Base-by-base conservation (phyloP, 2,797 vertebrate species). In the Crax fasciolata region DNA sequence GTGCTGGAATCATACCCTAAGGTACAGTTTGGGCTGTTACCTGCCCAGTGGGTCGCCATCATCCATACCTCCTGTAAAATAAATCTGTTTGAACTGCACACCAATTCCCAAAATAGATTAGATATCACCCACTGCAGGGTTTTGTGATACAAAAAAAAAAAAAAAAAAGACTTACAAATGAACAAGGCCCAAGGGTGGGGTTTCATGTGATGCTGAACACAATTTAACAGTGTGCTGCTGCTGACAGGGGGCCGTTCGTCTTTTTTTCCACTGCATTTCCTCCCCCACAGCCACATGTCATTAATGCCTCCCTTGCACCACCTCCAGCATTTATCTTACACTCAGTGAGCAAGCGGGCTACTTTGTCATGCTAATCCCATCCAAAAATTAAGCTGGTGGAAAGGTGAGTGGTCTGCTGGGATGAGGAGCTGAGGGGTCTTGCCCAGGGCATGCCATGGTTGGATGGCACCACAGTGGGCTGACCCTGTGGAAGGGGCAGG, bases 81-180 rank as follows among this genome's bases (percentile, higher is more conserved):
- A 88, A 84, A 92, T 84, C 63, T 93, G 57, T 80, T 77, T 77
- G 62, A 92, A 80, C 49, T 83, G 78, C 58, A 72, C 27, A 51
- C 63, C 11, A 23, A 84, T 39, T 92, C 75, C 30, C 66, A 70
- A 89, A 93, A 95, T 85, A 94, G 83, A 90, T 79, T 59, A 68
- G 75, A 9, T 90, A 77, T 84, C 88, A 79, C 61, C 52, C 75
- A 82, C 67, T 71, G 38, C 21, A 89, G 86, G 25, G 30, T 70
- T 90, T 79, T 84, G 67, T 0, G 3, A 78, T 62, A 32, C 2
- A 19, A 48, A 59, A 46, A 59, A 46, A 48, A 46, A 3, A 67
- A 18, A 41, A 61, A 48, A 41, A 32, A 61, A 38, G 10, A 24
- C 28, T 81, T 88, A 70, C 54, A 73, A 91, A 32, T 30, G 54